Evolutionary conservation across 2,888 invertebrate genomes (phyloP), one percentile per base, ranked within the genome.

Genomic region (Drosophila koepferae): DNA sequence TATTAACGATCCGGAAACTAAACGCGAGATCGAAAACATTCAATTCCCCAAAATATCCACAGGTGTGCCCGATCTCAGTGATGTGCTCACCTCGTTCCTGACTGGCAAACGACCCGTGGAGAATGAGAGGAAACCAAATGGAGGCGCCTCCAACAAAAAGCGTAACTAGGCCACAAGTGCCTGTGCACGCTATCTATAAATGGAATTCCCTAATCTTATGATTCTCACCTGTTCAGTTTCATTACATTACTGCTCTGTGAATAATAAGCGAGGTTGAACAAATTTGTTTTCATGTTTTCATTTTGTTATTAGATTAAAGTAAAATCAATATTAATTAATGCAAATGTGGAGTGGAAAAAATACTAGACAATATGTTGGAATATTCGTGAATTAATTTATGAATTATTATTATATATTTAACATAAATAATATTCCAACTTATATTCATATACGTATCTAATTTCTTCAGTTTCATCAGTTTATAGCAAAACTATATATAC

Each of bases 1-100:
- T 95, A 97, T 99, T 96, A 98, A 97, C 91, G 99, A 99, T 93
- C 98, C 99, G 6, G 99, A 99, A 92, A 97, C 99, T 1, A 97
- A 98, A 92, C 98, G 98, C 93, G 98, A 98, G 93, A 95, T 98
- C 94, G 98, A 99, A 93, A 98, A 97, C 91, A 95, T 97, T 36
- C 96, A 96, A 90, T 90, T 93, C 34, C 92, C 92, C 9, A 92
- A 92, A 90, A 96, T 97, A 93, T 94, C 95, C 74, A 95, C 96
- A 72, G 97, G 97, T 77, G 95, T 99, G 95, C 98, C 98, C 4
- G 99, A 99, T 93, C 96, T 99, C 94, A 97, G 98, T 0, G 99
- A 99, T 93, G 95, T 98, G 94, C 95, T 99, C 73, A 97, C 99
- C 1, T 96, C 96, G 44, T 95, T 96, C 81, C 96, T 99, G 80